These are phyloP conservation scores for Brachyptera risi DNA, from an alignment of 2,888 invertebrate species.

Conservation along the genomic window DNA sequence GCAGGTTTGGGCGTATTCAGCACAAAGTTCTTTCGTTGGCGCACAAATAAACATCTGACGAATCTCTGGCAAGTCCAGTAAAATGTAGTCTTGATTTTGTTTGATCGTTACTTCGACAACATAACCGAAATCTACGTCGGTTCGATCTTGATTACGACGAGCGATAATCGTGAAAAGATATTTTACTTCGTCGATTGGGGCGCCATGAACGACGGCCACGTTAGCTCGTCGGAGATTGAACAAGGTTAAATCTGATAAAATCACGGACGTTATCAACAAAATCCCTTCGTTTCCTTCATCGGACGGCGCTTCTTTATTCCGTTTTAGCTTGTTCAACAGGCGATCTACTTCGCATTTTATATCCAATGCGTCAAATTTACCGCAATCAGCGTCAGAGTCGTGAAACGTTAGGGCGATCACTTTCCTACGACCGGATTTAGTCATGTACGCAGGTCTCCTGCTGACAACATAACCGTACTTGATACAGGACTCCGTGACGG, in stretches of 20 bases:
- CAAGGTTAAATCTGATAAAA: conserved; percentile 25
- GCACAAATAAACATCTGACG: conserved; percentile 23
- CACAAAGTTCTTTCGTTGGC: conserved; percentile 23
- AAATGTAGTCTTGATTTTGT: conserved; percentile 18
- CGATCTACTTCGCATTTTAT: conserved; percentile 18
- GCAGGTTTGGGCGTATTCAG: conserved; percentile 23
- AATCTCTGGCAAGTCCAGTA: conserved; percentile 21
- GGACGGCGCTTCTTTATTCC: not conserved
- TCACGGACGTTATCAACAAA: conserved; percentile 24
- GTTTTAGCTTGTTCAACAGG: not conserved
- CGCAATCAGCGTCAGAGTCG: conserved; percentile 13
- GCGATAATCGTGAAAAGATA: conserved; percentile 10
- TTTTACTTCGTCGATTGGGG: conserved; percentile 23
- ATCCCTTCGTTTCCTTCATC: too few species aligned
- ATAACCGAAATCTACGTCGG: not conserved
- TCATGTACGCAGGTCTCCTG: conserved; percentile 6
- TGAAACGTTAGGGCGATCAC: conserved; percentile 10
- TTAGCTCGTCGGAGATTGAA: conserved; percentile 10
- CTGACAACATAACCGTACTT: conserved; percentile 17
- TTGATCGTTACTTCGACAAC: not conserved
- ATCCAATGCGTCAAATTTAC: conserved; percentile 22
- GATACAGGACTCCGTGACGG: conserved; percentile 20
- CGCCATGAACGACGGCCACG: conserved; percentile 26
- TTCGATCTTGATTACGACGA: too few species aligned
- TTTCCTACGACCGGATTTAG: conserved; percentile 6